phyloP scores from a whole-genome alignment of 2,113 vertebrate genomes.

The Pteronura brasiliensis region DNA sequence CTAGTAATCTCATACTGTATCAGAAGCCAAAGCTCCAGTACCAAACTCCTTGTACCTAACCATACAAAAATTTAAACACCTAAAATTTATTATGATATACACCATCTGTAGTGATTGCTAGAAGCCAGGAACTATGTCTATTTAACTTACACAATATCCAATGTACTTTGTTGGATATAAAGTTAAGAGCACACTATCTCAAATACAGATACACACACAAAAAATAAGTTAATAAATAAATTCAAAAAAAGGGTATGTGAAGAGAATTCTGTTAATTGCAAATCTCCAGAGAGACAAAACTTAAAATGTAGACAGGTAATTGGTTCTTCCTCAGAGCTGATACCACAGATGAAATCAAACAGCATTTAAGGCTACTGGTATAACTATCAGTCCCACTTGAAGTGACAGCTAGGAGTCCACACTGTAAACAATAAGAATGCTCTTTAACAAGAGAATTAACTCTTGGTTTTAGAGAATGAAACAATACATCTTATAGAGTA shows the following conservation, averaged over 20 bases:
- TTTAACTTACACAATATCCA: not conserved
- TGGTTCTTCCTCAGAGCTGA: not conserved
- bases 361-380: constrained; percentile 17
- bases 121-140: not conserved
- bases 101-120: not conserved
- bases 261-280: not conserved
- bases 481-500: not conserved
- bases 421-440: not conserved
- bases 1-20: not conserved
- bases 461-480: constrained; percentile 23
- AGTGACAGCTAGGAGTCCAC: not conserved
- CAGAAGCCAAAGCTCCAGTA: constrained; percentile 19
- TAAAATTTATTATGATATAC: not conserved
- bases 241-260: not conserved
- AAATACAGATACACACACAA: not conserved
- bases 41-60: not conserved
- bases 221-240: not conserved
- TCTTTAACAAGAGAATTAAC: constrained; percentile 16
- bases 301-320: not conserved
- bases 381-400: not conserved
- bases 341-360: not conserved
- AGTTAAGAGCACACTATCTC: not conserved
- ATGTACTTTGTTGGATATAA: not conserved
- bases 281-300: constrained; percentile 12
- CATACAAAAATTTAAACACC: constrained; percentile 27